These are phyloP conservation scores for Philaethria dido DNA, from an alignment of 2,888 invertebrate genomes.

Conservation along the genomic window DNA sequence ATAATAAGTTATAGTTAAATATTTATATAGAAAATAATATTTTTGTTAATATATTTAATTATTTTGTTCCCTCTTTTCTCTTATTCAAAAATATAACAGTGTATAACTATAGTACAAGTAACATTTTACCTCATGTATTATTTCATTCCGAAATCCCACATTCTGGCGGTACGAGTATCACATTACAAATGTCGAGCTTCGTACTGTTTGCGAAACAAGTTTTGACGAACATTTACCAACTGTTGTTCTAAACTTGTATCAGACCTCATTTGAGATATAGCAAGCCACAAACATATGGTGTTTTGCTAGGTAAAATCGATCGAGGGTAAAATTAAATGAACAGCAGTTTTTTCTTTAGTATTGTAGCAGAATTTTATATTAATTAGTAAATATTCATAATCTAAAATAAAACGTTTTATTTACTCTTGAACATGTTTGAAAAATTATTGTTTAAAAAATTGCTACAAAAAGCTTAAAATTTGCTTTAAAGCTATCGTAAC, in stretches of 20 bases:
- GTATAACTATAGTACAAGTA: neutral
- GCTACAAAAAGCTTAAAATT: too few species aligned
- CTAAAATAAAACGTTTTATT: too few species aligned
- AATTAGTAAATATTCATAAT: too few species aligned
- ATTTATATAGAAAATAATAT: too few species aligned
- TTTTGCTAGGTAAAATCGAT: neutral
- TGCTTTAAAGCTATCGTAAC: too few species aligned
- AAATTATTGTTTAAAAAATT: too few species aligned
- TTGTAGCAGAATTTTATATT: too few species aligned
- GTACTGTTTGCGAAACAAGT: slow-evolving; percentile 37
- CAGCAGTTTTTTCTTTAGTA: too few species aligned
- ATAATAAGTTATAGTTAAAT: too few species aligned
- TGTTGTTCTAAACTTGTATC: slow-evolving; percentile 36
- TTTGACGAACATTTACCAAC: slow-evolving; percentile 37
- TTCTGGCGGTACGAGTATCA: slow-evolving; percentile 24
- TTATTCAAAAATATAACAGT: neutral
- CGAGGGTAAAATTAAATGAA: neutral
- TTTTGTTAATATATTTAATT: too few species aligned
- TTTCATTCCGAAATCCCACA: slow-evolving; percentile 19
- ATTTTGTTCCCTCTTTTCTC: too few species aligned
- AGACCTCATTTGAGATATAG: slow-evolving; percentile 9
- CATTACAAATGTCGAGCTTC: slow-evolving; percentile 25
- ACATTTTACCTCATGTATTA: slow-evolving; percentile 14
- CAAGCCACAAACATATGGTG: neutral
- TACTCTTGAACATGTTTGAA: too few species aligned